Evolutionary conservation across 1,140 invertebrate species (phyloP), one percentile per base, ranked within the genome.

Genomic region (Drosophila mauritiana): DNA sequence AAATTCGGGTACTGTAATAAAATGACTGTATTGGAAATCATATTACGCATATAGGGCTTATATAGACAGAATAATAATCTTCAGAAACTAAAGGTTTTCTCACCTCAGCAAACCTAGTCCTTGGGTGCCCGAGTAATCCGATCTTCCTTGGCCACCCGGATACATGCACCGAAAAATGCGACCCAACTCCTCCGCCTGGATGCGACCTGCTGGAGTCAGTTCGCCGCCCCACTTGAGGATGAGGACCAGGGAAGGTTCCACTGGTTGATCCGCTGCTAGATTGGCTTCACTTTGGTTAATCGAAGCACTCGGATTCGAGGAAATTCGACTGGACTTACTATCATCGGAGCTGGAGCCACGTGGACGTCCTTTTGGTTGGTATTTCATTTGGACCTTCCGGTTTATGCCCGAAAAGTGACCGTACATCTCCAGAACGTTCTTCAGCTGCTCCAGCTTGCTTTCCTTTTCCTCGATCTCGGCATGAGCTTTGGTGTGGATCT

Each of bases 371-470:
- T 97, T 96, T 4, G 98, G 99, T 93, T 99, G 98, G 93, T 99
- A 99, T 93, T 99, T 99, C 94, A 99, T 96, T 94, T 99, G 99
- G 40, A 99, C 98, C 94, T 99, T 99, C 49, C 99, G 95, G 94
- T 99, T 99, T 73, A 99, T 99, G 15, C 99, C 99, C 42, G 98
- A 99, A 93, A 99, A 99, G 93, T 99, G 98, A 0, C 99, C 99
- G 93, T 99, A 99, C 99, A 99, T 99, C 95, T 99, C 99, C 8
- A 99, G 93, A 45, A 99, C 99, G 84, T 97, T 97, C 93, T 99
- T 99, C 1, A 99, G 94, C 92, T 99, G 99, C 91, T 99, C 98
- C 58, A 99, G 93, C 93, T 99, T 99, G 20, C 97, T 97, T 91
- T 98, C 97, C 90, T 98, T 98, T 92, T 99, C 98, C 92, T 99